Conservation (phyloP, 1,140 invertebrate genomes). For the Ostrea denselamellosa region DNA sequence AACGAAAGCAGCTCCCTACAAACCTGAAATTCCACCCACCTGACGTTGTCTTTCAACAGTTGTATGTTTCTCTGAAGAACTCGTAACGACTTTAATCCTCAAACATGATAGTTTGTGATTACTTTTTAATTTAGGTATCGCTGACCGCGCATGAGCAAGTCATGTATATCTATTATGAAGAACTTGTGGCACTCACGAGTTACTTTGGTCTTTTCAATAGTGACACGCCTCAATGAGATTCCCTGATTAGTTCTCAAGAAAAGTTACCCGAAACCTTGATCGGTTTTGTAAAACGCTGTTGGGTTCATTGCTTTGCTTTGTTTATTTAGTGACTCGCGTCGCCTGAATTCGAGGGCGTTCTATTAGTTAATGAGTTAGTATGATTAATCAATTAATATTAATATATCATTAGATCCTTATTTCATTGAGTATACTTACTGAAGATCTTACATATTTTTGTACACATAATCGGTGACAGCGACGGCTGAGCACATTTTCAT, state of each 20-base stretch:
- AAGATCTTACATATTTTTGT: no score
- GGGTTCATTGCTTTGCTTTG: not conserved
- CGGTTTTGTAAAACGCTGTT: not conserved
- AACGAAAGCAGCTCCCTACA: no score
- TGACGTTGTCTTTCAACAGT: not conserved
- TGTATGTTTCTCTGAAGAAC: not conserved
- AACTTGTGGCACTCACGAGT: conserved; percentile 1
- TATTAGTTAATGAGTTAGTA: not conserved
- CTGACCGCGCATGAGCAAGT: not conserved
- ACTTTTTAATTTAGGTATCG: not conserved
- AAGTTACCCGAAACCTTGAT: not conserved
- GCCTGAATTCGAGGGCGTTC: not conserved
- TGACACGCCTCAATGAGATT: not conserved
- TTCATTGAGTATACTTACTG: no score
- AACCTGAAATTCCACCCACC: no score
- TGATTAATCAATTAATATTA: not conserved
- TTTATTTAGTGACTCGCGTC: conserved; percentile 16
- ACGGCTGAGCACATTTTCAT: no score
- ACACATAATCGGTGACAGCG: no score
- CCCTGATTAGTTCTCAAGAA: conserved; percentile 28
- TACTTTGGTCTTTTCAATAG: not conserved
- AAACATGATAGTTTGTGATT: not conserved
- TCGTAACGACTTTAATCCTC: not conserved
- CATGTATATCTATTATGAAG: not conserved
- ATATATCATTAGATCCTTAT: not conserved